phyloP scores from a whole-genome alignment of 2,797 vertebrate species.

The Amphiprion clarkii region DNA sequence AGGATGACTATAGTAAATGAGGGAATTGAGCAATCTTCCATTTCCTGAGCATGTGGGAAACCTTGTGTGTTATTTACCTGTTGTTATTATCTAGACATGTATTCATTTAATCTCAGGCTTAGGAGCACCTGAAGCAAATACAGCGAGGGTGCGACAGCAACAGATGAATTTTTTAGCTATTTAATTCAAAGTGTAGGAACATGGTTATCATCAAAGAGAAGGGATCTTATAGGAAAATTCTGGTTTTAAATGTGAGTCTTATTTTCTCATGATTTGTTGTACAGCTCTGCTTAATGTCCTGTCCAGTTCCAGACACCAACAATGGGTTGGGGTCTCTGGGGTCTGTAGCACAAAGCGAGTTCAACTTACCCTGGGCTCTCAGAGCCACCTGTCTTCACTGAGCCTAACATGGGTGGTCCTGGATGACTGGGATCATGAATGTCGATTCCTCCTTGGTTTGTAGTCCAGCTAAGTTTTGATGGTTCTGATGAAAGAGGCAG shows the following conservation, averaged over 20 bases:
- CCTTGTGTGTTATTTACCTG: conserved; percentile 36
- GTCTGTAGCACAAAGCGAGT: not conserved
- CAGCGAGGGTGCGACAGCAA: not conserved
- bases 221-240: not conserved
- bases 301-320: not conserved
- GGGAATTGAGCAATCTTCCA: conserved; percentile 7
- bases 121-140: not conserved
- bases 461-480: no score
- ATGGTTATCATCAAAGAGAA: not conserved
- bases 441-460: no score
- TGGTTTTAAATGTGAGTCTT: not conserved
- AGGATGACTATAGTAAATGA: conserved; percentile 3
- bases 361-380: not conserved
- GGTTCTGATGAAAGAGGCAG: no score
- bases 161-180: conserved; percentile 18
- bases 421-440: not conserved
- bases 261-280: not conserved
- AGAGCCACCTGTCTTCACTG: not conserved
- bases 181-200: conserved; percentile 11
- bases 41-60: conserved; percentile 24
- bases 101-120: conserved; percentile 21
- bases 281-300: not conserved
- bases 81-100: conserved; percentile 32
- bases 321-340: not conserved
- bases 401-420: not conserved